Percentiles rank a stretch among this genome's conserved stretches.
Evolutionary conservation across 2,113 vertebrate species (phyloP).

Genomic region (Chlorodrepanis virens): DNA sequence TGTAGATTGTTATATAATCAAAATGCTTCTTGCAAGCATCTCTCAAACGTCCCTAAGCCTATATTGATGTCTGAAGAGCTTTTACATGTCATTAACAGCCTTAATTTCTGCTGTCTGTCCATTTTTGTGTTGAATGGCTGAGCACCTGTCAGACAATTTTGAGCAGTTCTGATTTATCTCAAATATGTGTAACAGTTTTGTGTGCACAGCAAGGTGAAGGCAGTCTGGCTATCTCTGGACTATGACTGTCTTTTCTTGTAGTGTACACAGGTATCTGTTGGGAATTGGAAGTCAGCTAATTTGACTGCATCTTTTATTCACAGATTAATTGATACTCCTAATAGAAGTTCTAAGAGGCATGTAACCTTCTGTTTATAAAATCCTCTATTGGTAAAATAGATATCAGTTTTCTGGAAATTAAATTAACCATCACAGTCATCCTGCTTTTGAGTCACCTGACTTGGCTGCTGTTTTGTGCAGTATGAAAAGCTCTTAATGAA

Average conservation of each 20-base stretch:
- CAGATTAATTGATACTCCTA: background rate
- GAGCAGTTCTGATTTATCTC: background rate
- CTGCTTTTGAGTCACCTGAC: background rate
- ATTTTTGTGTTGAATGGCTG: background rate
- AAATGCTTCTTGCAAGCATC: background rate
- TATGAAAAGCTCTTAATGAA: background rate
- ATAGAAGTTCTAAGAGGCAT: background rate
- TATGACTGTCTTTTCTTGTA: background rate
- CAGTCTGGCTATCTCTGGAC: background rate
- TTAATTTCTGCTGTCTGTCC: background rate
- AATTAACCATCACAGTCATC: background rate
- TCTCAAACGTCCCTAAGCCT: background rate
- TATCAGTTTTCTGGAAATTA: background rate
- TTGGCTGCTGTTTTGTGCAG: background rate
- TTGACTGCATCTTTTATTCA: background rate
- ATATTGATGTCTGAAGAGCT: background rate
- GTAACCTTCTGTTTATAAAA: background rate
- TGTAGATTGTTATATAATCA: background rate
- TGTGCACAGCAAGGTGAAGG: background rate
- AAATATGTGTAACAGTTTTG: background rate
- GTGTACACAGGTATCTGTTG: background rate
- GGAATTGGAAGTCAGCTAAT: background rate
- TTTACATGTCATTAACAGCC: background rate
- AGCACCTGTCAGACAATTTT: background rate
- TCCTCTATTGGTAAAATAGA: background rate